Evolutionary conservation across 37 sponge, comb jelly and placozoan genomes (phyloP), one percentile per base, ranked within the genome.

Genomic region (Lycopodina hypogea): DNA sequence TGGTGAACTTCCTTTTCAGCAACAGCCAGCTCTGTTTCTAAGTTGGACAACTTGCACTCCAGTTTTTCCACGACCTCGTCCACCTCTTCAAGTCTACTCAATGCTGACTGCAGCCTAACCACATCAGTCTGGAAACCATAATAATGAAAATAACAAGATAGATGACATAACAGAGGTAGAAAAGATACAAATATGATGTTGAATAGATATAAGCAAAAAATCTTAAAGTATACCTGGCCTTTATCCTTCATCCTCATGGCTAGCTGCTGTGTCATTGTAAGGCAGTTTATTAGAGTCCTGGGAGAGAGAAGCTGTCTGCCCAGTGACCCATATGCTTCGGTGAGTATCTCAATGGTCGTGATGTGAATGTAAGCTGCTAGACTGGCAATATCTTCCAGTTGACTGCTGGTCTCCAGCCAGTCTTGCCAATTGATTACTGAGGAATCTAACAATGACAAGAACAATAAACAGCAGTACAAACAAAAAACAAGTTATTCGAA

Each of bases 331-430:
- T 55, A 68, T 12, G 41, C 28, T 26, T 15, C 23, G 1, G 9
- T 57, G 63, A 82, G 65, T 28, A 73, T 14, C 42, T 74, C 75
- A 32, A 22, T 24, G 56, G 80, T 74, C 15, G 89, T 78, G 61
- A 89, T 41, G 60, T 89, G 89, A 26, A 83, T 61, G 59, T 89
- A 84, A 36, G 84, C 84, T 22, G 84, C 83, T 0, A 86, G 83
- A n/a, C 37, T 38, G 59, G 69, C 59, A 1, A 90, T 55, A 14
- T 82, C 81, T 63, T 90, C 90, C 56, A 85, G 78, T 38, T 74
- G 71, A 50, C 68, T 77, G 61, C 53, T 56, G 21, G 68, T 64
- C 21, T 82, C 82, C 3, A 73, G 35, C 84, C 84, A 84, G 17
- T 84, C 78, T 70, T 75, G 52, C 84, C 77, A 84, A 69, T 51